Conservation (phyloP, 1,140 invertebrate species). For the Drosophila pectinifera region DNA sequence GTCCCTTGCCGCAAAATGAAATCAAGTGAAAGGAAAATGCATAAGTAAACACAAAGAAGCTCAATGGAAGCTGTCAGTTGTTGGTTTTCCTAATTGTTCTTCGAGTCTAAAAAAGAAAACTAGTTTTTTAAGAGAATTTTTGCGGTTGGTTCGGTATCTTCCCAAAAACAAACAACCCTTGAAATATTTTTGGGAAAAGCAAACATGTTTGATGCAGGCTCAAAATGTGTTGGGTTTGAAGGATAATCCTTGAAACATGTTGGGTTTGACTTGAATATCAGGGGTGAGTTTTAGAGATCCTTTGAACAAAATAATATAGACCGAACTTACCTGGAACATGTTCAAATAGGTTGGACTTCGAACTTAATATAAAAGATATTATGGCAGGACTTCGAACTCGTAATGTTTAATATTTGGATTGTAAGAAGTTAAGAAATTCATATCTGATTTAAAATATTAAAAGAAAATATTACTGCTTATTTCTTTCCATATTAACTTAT, state of each 20-base stretch:
- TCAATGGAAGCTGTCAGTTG: conserved; percentile 42
- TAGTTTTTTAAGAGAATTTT: conserved; percentile 47
- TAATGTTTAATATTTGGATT: not conserved
- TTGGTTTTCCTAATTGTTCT: conserved; percentile 65
- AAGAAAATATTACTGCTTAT: not conserved
- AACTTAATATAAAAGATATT: not conserved
- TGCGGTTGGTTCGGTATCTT: conserved; percentile 44
- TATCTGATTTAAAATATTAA: not conserved
- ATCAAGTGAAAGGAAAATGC: conserved; percentile 76
- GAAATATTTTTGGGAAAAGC: conserved; percentile 5
- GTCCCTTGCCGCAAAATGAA: conserved; percentile 62
- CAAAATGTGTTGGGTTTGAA: conserved; percentile 20
- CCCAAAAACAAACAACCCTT: conserved; percentile 50
- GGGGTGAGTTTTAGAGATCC: not conserved
- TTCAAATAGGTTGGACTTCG: not conserved
- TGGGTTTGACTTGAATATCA: conserved; percentile 16
- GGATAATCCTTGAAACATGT: not conserved
- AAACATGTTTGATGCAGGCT: conserved; percentile 40
- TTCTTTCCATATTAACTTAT: not conserved
- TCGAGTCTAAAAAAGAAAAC: conserved; percentile 21
- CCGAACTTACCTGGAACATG: not conserved
- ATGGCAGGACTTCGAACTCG: not conserved
- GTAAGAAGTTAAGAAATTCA: not conserved
- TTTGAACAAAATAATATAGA: not conserved
- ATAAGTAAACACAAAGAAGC: conserved; percentile 73